phyloP scores from a whole-genome alignment of 2,797 vertebrate genomes.

The Scomberomorus guttatus region DNA sequence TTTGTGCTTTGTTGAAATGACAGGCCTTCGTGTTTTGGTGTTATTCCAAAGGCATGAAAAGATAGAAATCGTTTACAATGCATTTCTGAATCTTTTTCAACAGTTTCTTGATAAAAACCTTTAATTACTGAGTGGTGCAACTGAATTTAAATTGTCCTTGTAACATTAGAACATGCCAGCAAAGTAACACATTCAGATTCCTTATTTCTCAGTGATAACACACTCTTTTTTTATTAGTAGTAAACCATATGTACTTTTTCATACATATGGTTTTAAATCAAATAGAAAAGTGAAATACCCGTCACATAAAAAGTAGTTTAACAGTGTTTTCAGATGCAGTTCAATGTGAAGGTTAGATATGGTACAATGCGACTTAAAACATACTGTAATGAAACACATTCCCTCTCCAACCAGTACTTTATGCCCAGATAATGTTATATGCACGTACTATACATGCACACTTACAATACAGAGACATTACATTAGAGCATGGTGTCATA shows the following conservation, averaged over 20 bases:
- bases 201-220: not conserved
- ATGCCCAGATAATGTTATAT: too few relatives aligned
- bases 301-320: not conserved
- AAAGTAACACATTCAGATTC: too few relatives aligned
- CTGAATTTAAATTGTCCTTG: too few relatives aligned
- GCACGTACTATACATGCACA: too few relatives aligned
- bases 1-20: not conserved
- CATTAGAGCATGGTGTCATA: too few relatives aligned
- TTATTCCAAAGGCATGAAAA: not conserved
- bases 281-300: not conserved
- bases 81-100: not conserved
- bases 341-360: not conserved
- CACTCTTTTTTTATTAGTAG: not conserved
- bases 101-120: not conserved
- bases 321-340: not conserved
- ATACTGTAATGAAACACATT: too few relatives aligned
- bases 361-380: too few relatives aligned
- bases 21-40: not conserved
- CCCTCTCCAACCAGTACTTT: too few relatives aligned
- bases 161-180: too few relatives aligned
- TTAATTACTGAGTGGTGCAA: not conserved
- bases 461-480: too few relatives aligned
- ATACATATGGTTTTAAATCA: not conserved
- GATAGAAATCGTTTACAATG: not conserved
- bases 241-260: too few relatives aligned